These are phyloP conservation scores for Diaperis boleti DNA, from an alignment of 2,888 invertebrate genomes.

Conservation along the genomic window DNA sequence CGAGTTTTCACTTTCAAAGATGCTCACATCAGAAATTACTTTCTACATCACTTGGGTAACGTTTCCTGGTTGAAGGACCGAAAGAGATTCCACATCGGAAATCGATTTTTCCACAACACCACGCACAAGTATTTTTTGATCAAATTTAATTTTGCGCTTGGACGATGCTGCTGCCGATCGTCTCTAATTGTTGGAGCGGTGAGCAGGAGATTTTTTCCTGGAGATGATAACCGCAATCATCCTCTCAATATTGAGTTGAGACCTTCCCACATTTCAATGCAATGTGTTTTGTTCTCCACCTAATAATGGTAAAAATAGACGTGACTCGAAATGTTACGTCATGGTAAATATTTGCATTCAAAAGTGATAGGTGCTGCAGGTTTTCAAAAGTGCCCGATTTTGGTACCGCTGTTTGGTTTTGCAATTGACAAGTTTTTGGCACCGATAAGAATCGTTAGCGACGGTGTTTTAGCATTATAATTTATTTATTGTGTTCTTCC, in stretches of 20 bases:
- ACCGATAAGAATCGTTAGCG: constrained; percentile 1
- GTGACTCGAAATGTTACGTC: constrained; percentile 38
- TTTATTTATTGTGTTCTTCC: neutral
- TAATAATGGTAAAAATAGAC: constrained; percentile 39
- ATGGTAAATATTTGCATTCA: constrained; percentile 42
- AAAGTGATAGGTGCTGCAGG: constrained; percentile 19
- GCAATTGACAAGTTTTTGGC: neutral
- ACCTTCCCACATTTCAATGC: constrained; percentile 30
- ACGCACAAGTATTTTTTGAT: constrained; percentile 24
- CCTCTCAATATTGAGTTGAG: constrained; percentile 4
- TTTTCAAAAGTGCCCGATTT: constrained; percentile 12
- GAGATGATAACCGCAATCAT: constrained; percentile 23
- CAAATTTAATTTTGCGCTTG: constrained; percentile 37
- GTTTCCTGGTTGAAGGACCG: constrained; percentile 50
- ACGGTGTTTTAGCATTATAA: neutral
- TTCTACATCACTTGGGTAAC: constrained; percentile 34
- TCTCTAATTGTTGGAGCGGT: constrained; percentile 13
- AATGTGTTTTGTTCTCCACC: constrained; percentile 28
- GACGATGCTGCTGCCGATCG: constrained; percentile 18
- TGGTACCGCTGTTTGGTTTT: constrained; percentile 13
- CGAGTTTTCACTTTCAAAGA: constrained; percentile 35
- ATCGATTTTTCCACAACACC: constrained; percentile 28
- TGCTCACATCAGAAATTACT: constrained; percentile 39
- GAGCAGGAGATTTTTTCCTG: neutral
- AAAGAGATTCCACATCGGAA: constrained; percentile 16